Base-by-base conservation (phyloP, 2,888 invertebrate genomes). In the Eudemis profundana region DNA sequence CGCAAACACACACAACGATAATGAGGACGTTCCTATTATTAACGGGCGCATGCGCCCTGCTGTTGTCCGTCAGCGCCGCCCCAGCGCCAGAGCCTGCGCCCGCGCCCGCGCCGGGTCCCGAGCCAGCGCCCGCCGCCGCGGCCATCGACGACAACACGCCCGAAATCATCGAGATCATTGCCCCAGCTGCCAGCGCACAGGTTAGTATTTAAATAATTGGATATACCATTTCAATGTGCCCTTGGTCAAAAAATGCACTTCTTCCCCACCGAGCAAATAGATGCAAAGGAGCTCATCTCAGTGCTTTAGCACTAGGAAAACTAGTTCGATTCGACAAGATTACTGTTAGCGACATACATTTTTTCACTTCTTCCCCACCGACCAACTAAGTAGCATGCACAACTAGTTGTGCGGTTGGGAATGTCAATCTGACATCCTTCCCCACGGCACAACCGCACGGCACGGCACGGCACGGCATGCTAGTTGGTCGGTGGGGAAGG, bases 131-230 rank as follows among this genome's bases (percentile, higher is more conserved):
- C 12, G 77, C 72, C 62, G 78, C 86, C 65, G 74, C 67, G 19
- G 72, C 81, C 46, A 69, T 75, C 14, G 80, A 79, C 62, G 90
- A 90, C 78, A 83, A 84, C 78, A 76, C 74, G 29, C 93, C 92
- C 0, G 92, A 92, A 72, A 91, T 92, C 74, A 92, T 92, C 36
- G 93, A 93, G 73, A 93, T 93, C 74, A 93, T 93, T 71, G 92
- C 93, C 0, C 92, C 93, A 61, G 92, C 93, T 33, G 85, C 81
- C 72, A 86, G 85, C 63, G 93, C 92, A 68, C 92, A 92, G 87
- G 93, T 92, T 71, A 46, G 21, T 15, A 38, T 7, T 33, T 29
- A n/a, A n/a, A n/a, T n/a, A 3, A 33, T 33, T 33, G 5, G 4
- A 33, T 33, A 5, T 3, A 2, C 17, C 5, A n/a, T n/a, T 14